A percentile compares a stretch with the other conserved stretches of the same genome.
These are phyloP conservation scores for Melanostoma mellinum DNA, from an alignment of 2,888 invertebrate species.

Conservation along the genomic window DNA sequence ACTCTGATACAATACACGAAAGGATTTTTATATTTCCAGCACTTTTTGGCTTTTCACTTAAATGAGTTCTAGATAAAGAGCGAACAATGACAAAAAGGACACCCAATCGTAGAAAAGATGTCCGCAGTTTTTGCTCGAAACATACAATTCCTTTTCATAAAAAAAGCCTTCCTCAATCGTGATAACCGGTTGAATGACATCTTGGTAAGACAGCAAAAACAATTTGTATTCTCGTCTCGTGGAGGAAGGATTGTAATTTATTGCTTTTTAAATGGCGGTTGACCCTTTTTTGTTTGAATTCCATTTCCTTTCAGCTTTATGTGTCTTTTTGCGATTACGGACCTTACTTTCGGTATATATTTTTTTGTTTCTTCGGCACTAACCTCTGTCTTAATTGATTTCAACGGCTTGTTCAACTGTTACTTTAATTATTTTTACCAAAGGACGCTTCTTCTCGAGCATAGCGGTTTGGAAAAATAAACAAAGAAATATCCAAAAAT, in stretches of 20 bases:
- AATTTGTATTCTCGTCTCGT: slow-evolving; percentile 18
- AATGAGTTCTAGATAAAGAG: slow-evolving; percentile 58
- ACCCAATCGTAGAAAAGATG: slow-evolving; percentile 19
- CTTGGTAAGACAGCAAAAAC: slow-evolving; percentile 34
- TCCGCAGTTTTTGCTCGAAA: slow-evolving; percentile 3
- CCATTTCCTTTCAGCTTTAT: not conserved
- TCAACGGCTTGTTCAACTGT: too few species aligned
- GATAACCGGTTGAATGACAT: slow-evolving; percentile 59
- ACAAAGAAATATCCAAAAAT: too few species aligned
- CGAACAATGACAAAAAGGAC: slow-evolving; percentile 48
- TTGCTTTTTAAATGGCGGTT: slow-evolving; percentile 50
- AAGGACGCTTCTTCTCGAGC: too few species aligned
- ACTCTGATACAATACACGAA: not conserved
- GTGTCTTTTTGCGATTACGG: not conserved
- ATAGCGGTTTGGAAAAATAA: too few species aligned
- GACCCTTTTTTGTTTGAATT: slow-evolving; percentile 40
- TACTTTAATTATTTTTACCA: too few species aligned
- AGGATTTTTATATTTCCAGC: slow-evolving; percentile 19
- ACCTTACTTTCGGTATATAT: not conserved
- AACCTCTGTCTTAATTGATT: not conserved
- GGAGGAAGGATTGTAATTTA: slow-evolving; percentile 35
- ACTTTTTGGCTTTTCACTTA: slow-evolving; percentile 39
- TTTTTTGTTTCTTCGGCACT: slow-evolving; percentile 1
- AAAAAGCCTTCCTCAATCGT: slow-evolving; percentile 42
- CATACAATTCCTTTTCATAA: slow-evolving; percentile 21